phyloP scores from a whole-genome alignment of 2,888 invertebrate genomes.

The Atethmia centrago region DNA sequence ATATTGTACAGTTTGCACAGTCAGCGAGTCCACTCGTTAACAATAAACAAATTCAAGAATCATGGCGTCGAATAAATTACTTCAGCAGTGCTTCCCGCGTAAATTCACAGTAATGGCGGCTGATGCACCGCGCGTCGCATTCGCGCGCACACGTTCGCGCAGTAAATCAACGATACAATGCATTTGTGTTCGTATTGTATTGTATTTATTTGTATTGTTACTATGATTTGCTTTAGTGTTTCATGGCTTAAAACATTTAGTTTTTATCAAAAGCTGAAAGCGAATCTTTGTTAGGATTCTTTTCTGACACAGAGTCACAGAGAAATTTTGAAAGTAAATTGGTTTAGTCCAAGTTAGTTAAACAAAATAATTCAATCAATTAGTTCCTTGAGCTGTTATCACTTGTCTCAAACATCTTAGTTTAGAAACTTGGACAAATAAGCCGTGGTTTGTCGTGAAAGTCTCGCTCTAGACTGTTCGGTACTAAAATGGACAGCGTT shows the following conservation, averaged over 20 bases:
- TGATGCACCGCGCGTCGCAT: slow-evolving; percentile 19
- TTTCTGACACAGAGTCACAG: not conserved
- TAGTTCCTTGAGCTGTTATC: slow-evolving; percentile 7
- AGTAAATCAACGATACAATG: slow-evolving; percentile 44
- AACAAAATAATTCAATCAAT: not conserved
- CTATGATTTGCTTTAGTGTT: not conserved
- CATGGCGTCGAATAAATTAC: slow-evolving; percentile 41
- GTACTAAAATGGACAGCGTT: slow-evolving; percentile 23
- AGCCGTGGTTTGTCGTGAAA: slow-evolving; percentile 30
- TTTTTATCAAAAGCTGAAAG: not conserved
- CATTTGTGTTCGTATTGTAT: slow-evolving; percentile 19
- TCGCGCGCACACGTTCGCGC: slow-evolving; percentile 34
- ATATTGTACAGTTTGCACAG: not conserved
- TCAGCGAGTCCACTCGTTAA: slow-evolving; percentile 3
- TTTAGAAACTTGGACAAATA: slow-evolving; percentile 40
- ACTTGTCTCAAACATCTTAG: slow-evolving; percentile 7
- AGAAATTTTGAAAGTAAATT: not conserved
- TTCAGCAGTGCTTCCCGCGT: slow-evolving; percentile 35
- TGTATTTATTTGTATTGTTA: slow-evolving; percentile 27
- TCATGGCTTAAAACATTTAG: not conserved
- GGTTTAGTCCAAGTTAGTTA: no score
- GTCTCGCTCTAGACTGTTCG: slow-evolving; percentile 19
- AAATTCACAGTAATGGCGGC: slow-evolving; percentile 41
- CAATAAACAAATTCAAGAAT: slow-evolving; percentile 25
- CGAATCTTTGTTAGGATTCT: not conserved